Conservation (phyloP, 1,140 invertebrate genomes). For the Tetragonula clypearis region DNA sequence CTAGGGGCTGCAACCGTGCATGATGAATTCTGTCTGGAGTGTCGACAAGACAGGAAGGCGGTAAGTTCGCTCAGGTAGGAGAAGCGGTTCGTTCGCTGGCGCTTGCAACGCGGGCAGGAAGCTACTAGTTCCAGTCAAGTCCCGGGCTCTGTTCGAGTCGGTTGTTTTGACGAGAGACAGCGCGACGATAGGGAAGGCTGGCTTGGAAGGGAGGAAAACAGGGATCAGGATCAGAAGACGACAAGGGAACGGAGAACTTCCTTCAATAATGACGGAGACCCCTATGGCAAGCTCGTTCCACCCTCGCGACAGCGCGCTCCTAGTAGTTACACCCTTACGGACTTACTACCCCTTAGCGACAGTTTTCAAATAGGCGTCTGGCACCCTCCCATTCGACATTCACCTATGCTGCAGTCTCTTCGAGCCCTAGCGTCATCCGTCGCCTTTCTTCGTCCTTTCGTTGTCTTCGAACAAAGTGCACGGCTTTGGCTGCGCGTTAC, state of each 20-base stretch:
- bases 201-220: slow-evolving; percentile 11
- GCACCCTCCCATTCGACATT: slow-evolving; percentile 52
- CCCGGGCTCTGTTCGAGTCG: slow-evolving; percentile 36
- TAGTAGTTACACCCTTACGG: slow-evolving; percentile 68
- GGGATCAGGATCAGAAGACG: slow-evolving; percentile 63
- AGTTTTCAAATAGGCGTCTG: slow-evolving; percentile 69
- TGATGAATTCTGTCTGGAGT: slow-evolving; percentile 65
- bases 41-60: slow-evolving; percentile 58
- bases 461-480: slow-evolving; percentile 44
- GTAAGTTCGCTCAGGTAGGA: slow-evolving; percentile 59
- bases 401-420: slow-evolving; percentile 56
- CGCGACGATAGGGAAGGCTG: background rate
- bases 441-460: slow-evolving; percentile 36
- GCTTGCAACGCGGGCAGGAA: slow-evolving; percentile 33
- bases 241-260: slow-evolving; percentile 58
- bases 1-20: slow-evolving; percentile 53
- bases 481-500: slow-evolving; percentile 21
- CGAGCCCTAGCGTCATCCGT: slow-evolving; percentile 26
- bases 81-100: background rate
- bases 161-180: slow-evolving; percentile 62
- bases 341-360: slow-evolving; percentile 71
- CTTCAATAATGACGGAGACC: slow-evolving; percentile 71
- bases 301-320: slow-evolving; percentile 74
- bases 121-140: slow-evolving; percentile 39
- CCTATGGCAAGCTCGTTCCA: slow-evolving; percentile 67